phyloP scores from a whole-genome alignment of 2,888 invertebrate genomes.

The Scaptomyza polygonia region DNA sequence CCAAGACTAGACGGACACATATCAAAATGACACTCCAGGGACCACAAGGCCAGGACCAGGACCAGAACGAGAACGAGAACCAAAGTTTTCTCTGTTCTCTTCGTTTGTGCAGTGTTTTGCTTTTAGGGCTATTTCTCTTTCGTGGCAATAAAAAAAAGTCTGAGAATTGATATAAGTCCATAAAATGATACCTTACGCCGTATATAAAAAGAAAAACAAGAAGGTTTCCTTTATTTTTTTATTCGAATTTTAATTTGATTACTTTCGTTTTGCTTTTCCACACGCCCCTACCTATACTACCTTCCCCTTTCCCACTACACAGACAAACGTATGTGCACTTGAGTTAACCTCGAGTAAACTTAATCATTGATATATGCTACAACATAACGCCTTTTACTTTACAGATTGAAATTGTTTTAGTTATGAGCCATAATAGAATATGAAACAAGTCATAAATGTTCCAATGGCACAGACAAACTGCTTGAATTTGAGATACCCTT shows the following conservation, averaged over 20 bases:
- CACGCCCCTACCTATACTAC: not conserved
- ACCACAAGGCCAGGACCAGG: slow-evolving; percentile 47
- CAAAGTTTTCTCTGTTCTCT: slow-evolving; percentile 33
- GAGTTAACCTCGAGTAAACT: slow-evolving; percentile 19
- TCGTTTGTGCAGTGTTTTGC: slow-evolving; percentile 60
- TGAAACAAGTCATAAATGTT: slow-evolving; percentile 8
- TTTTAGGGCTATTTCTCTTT: slow-evolving; percentile 53
- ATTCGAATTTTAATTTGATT: slow-evolving; percentile 79
- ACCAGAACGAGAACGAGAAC: not conserved
- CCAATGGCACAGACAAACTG: not conserved
- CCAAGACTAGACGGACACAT: slow-evolving; percentile 60
- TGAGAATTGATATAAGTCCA: slow-evolving; percentile 77
- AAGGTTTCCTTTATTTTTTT: slow-evolving; percentile 45
- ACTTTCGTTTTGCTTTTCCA: slow-evolving; percentile 50
- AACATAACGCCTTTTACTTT: slow-evolving; percentile 24
- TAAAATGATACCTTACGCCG: slow-evolving; percentile 61
- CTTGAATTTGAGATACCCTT: slow-evolving; percentile 5
- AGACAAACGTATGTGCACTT: slow-evolving; percentile 8
- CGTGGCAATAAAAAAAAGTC: slow-evolving; percentile 67
- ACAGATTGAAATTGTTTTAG: slow-evolving; percentile 15
- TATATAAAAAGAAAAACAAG: slow-evolving; percentile 8
- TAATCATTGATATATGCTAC: slow-evolving; percentile 32
- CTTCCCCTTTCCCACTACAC: slow-evolving; percentile 20
- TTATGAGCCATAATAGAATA: not conserved
- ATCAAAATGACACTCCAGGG: slow-evolving; percentile 80